Evolutionary conservation across 2,113 vertebrate species (phyloP), one percentile per base, ranked within the genome.

Genomic region (Limnothrissa miodon): DNA sequence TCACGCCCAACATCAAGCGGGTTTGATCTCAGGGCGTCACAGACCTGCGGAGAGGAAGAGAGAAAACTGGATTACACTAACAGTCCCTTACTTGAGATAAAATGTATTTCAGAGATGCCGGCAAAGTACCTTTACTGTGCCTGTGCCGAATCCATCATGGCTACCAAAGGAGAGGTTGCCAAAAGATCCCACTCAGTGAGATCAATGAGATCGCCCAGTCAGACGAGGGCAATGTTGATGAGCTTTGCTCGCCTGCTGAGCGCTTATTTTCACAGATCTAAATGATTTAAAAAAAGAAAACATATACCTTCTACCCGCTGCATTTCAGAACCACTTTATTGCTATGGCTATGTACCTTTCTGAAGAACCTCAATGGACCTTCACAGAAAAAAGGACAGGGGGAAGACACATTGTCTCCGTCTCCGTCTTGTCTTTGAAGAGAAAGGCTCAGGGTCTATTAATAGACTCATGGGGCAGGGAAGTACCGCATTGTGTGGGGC

Each of bases 401-500:
- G 33, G 15, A 39, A 39, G 25, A 53, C 81, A n/a, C n/a, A n/a
- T n/a, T n/a, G n/a, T n/a, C n/a, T n/a, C n/a, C n/a, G n/a, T n/a
- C n/a, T n/a, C n/a, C n/a, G 80, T 81, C 66, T 74, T 78, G 56
- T 83, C 46, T 80, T 66, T 70, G 29, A 86, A 78, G 59, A 53
- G 79, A 59, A 74, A 51, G 46, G 78, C 66, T 80, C 45, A 1
- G 86, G 25, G 25, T 7, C 82, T 88, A 89, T 89, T 81, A 86
- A 87, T 87, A 88, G 79, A 70, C 13, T 0, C 36, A 79, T 36
- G 66, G 33, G 56, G 39, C 19, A 44, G 80, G 85, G 82, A 86
- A 82, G 42, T 29, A 88, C 80, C 85, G 70, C 66, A 87, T 88
- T 86, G 85, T 87, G 79, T 82, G 86, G 83, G 79, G 42, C 46